Conservation (phyloP, 2,888 invertebrate genomes). For the Leucophora obtusa region DNA sequence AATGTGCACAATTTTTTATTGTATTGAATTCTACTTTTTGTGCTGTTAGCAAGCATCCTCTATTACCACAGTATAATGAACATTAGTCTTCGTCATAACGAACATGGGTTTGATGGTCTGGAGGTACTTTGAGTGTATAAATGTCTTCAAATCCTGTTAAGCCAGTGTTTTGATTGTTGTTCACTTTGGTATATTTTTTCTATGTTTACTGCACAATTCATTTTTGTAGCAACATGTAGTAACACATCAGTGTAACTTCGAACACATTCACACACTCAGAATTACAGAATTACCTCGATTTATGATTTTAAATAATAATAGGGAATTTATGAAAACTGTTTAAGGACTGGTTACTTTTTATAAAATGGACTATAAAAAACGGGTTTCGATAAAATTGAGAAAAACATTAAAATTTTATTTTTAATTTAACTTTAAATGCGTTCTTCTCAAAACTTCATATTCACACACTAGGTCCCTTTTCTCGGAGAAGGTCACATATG, state of each 20-base stretch:
- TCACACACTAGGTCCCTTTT: no score
- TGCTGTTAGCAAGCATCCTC: constrained; percentile 15
- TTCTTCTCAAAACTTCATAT: no score
- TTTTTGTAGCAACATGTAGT: constrained; percentile 15
- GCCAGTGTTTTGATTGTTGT: constrained; percentile 41
- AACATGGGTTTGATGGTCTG: constrained; percentile 28
- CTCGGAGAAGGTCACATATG: no score
- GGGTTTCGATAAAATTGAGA: no score
- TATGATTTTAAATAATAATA: no score
- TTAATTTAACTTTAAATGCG: no score
- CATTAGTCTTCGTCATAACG: constrained; percentile 30
- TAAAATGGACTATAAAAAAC: no score
- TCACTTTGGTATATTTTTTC: constrained; percentile 20
- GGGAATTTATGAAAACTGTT: no score
- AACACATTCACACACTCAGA: neutral
- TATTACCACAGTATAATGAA: constrained; percentile 54
- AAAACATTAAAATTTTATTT: no score
- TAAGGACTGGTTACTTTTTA: no score
- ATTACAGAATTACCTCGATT: no score
- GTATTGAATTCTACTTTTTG: neutral
- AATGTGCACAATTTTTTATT: neutral
- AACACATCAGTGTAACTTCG: constrained; percentile 24
- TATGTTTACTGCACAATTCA: neutral
- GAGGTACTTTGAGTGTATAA: constrained; percentile 4
- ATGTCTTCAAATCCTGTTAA: constrained; percentile 36